Evolutionary conservation across 2,888 invertebrate species (phyloP), one percentile per base, ranked within the genome.

Genomic region (Amphipyra berbera): DNA sequence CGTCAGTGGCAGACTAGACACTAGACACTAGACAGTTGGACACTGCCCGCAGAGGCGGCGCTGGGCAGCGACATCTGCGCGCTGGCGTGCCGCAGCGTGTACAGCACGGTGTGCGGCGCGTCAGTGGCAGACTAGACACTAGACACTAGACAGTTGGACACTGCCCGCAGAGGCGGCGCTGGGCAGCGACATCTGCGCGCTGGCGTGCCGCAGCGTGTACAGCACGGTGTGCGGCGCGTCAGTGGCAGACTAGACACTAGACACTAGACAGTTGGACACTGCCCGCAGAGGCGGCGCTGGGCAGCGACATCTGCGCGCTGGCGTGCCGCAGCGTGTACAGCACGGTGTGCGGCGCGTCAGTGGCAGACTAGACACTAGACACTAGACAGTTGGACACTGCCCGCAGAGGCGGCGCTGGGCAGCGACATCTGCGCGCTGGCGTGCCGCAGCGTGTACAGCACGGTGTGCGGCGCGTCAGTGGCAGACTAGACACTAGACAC

Each of bases 391-490:
- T 21, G 21, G 1, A 3, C 3, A 3, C 3, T 21, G 2, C 21
- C 21, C 21, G 3, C 53, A 73, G 68, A 67, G 15, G 33, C 60
- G 30, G 73, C 56, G 13, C 15, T 3, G 0, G 49, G 45, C 10
- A 9, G 38, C 6, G 73, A 73, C 38, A 12, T 66, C 12, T 0
- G 45, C 8, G 73, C 59, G 30, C 73, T 68, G 40, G 73, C 68
- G 59, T 73, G 68, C 0, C 68, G 74, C 47, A 33, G 30, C 7
- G 50, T 73, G 30, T 59, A 33, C 54, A 14, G 46, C 50, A 7
- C 15, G 96, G 82, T 93, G 97, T 70, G 97, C 97, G 52, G 59
- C 79, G 77, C 73, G 97, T n/a, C n/a, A n/a, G n/a, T n/a, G n/a
- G n/a, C n/a, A n/a, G n/a, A n/a, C n/a, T n/a, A n/a, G n/a, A n/a